A percentile compares a stretch with the other conserved stretches of the same genome.
phyloP scores from a whole-genome alignment of 2,888 invertebrate species.

The Luperina nickerlii region DNA sequence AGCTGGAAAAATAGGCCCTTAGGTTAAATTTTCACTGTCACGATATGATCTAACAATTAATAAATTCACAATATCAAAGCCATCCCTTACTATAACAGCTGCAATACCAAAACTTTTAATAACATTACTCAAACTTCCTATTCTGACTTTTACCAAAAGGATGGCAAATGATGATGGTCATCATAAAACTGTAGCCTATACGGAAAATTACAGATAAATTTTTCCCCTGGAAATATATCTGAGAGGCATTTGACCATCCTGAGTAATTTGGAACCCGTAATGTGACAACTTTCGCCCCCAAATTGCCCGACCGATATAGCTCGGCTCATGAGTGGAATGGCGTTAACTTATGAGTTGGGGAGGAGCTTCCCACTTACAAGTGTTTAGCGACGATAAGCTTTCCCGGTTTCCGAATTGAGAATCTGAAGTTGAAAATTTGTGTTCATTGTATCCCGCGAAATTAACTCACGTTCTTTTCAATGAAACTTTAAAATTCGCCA shows the following conservation, averaged over 20 bases:
- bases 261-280: constrained; percentile 73
- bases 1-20: no score
- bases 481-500: not conserved
- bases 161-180: constrained; percentile 49
- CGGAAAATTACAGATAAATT: constrained; percentile 67
- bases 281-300: constrained; percentile 75
- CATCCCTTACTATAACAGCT: not conserved
- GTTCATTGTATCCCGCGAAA: not conserved
- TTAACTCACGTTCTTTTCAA: not conserved
- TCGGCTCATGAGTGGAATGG: constrained; percentile 53
- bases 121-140: constrained; percentile 14
- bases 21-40: not conserved
- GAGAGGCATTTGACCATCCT: constrained; percentile 70
- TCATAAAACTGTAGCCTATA: constrained; percentile 52
- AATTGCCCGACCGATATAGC: constrained; percentile 68
- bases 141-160: constrained; percentile 32
- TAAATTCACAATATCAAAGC: not conserved
- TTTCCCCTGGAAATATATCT: constrained; percentile 66
- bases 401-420: not conserved
- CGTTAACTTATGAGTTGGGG: constrained; percentile 12
- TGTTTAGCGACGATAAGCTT: constrained; percentile 17
- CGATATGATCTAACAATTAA: no score
- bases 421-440: not conserved
- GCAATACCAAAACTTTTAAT: constrained; percentile 34
- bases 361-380: constrained; percentile 1